Evolutionary conservation across 2,797 vertebrate species (phyloP).

Genomic region (Antrozous pallidus): DNA sequence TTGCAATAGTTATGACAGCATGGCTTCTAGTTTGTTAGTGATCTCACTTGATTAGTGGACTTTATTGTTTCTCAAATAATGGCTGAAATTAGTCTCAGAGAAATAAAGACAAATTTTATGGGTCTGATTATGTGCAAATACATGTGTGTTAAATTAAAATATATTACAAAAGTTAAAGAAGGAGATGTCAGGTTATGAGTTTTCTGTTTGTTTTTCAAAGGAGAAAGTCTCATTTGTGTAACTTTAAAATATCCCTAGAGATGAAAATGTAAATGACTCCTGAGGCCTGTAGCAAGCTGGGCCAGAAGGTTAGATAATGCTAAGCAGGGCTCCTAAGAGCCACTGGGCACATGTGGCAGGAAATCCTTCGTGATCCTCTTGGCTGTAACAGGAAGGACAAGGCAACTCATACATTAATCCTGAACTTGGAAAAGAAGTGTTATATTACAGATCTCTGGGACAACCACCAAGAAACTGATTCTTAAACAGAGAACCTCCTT

Average conservation of each 20-base stretch:
- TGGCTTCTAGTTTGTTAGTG: not conserved
- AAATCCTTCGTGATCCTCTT: conserved; percentile 76
- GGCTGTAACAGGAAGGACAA: conserved; percentile 64
- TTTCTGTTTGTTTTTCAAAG: not conserved
- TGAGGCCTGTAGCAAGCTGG: not conserved
- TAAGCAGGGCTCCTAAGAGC: not conserved
- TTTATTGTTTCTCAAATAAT: not conserved
- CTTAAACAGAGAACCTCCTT: conserved; percentile 74
- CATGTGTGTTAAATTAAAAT: not conserved
- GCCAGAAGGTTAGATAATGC: conserved; percentile 36
- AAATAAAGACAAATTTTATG: not conserved
- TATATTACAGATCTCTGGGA: conserved; percentile 72
- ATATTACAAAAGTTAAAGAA: conserved; percentile 10
- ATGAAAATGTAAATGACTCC: not conserved
- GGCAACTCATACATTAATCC: conserved; percentile 74
- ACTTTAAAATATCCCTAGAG: not conserved
- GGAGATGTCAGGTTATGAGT: not conserved
- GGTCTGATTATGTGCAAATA: not conserved
- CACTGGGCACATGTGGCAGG: conserved; percentile 14
- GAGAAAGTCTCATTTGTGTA: conserved; percentile 20
- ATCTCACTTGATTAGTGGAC: not conserved
- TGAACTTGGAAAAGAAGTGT: conserved; percentile 33
- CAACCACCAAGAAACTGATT: conserved; percentile 76
- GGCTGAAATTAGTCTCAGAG: not conserved
- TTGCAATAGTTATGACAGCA: not conserved